A percentile compares a stretch with the other conserved stretches of the same genome.
Evolutionary conservation across 1,140 invertebrate genomes (phyloP).

Genomic region (Popillia japonica): DNA sequence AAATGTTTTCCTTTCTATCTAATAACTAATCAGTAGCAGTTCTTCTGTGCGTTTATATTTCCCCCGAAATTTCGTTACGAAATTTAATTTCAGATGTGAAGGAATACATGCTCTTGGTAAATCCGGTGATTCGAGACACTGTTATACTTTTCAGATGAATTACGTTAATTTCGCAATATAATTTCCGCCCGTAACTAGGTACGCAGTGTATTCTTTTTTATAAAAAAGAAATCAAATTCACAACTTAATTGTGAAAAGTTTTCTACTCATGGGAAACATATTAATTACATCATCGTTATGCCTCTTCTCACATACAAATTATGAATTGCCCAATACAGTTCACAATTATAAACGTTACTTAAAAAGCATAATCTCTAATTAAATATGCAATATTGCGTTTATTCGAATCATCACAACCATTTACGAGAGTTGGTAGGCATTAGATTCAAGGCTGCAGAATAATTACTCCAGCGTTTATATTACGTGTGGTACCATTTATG

Average conservation of each 20-base stretch:
- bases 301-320: not conserved
- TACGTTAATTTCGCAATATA: not conserved
- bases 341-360: not conserved
- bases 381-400: slow-evolving; percentile 19
- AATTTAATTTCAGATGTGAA: too few relatives aligned
- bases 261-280: not conserved
- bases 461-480: not conserved
- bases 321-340: not conserved
- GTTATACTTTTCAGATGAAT: not conserved
- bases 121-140: too few relatives aligned
- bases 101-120: too few relatives aligned
- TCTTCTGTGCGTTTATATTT: too few relatives aligned
- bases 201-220: not conserved
- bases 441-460: not conserved
- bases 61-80: too few relatives aligned
- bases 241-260: not conserved
- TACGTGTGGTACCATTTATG: not conserved
- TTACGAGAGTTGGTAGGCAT: not conserved
- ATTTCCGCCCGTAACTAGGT: not conserved
- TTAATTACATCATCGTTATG: not conserved
- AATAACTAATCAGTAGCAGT: too few relatives aligned
- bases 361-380: slow-evolving; percentile 12
- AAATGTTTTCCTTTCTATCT: too few relatives aligned
- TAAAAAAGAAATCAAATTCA: not conserved
- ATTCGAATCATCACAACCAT: not conserved